phyloP scores from a whole-genome alignment of 2,888 invertebrate species.

The Mesochorus sp. region DNA sequence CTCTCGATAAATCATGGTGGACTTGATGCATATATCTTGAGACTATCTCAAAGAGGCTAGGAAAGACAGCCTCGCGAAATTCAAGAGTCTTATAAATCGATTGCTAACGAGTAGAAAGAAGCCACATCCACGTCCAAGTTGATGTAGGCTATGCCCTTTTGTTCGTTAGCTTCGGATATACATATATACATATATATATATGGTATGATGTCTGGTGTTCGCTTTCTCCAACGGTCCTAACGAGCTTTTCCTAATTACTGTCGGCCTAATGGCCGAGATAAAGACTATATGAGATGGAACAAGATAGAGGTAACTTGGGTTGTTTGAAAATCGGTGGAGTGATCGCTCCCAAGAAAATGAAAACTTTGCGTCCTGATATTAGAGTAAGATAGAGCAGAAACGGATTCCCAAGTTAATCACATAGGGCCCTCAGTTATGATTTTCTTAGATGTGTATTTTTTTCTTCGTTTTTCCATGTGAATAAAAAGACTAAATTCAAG shows the following conservation, averaged over 20 bases:
- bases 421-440: conserved; percentile 14
- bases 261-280: conserved; percentile 56
- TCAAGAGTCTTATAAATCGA: background rate
- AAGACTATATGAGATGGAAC: conserved; percentile 44
- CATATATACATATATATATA: background rate
- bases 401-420: background rate
- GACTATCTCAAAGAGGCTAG: conserved; percentile 27
- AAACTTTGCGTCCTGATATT: conserved; percentile 16
- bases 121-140: background rate
- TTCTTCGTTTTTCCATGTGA: background rate
- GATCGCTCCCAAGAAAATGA: conserved; percentile 17
- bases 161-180: background rate
- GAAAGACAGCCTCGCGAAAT: conserved; percentile 39
- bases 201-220: conserved; percentile 12
- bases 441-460: conserved; percentile 8
- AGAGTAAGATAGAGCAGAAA: conserved; percentile 12
- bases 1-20: conserved; percentile 12
- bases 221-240: conserved; percentile 47
- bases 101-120: conserved; percentile 10
- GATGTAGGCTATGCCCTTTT: background rate
- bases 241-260: conserved; percentile 61
- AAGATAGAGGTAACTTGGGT: conserved; percentile 15
- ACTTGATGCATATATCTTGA: conserved; percentile 11
- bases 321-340: conserved; percentile 19
- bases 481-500: background rate